Percentiles rank a stretch among this genome's conserved stretches.
Evolutionary conservation across 2,888 invertebrate genomes (phyloP).

Genomic region (Drosophila borborema): DNA sequence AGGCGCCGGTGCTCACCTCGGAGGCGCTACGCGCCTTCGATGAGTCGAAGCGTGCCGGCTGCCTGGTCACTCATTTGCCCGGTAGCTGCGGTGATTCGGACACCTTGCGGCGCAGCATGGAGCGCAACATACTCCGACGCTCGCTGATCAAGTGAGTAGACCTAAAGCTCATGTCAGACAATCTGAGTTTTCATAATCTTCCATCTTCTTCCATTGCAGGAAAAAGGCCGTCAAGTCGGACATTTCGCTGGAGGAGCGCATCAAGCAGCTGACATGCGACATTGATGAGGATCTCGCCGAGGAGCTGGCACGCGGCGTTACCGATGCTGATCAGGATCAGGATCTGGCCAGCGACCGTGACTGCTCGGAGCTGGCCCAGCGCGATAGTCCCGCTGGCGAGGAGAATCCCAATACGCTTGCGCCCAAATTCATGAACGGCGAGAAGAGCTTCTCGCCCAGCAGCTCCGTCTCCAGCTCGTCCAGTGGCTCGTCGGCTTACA

Average conservation of each 20-base stretch:
- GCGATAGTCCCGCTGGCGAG: constrained; percentile 89
- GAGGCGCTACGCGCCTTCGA: constrained; percentile 91
- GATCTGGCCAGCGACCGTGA: constrained; percentile 58
- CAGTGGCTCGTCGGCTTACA: constrained; percentile 88
- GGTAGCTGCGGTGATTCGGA: constrained; percentile 86
- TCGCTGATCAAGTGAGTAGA: constrained; percentile 90
- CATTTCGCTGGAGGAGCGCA: constrained; percentile 93
- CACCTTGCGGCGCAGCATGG: constrained; percentile 91
- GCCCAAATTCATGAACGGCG: constrained; percentile 84
- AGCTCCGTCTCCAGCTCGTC: constrained; percentile 87
- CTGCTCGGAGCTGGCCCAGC: constrained; percentile 85
- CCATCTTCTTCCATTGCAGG: constrained; percentile 48
- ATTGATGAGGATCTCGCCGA: constrained; percentile 88
- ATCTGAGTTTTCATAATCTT: background rate
- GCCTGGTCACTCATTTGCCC: constrained; percentile 83
- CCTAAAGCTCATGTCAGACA: accelerated
- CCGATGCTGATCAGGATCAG: constrained; percentile 56
- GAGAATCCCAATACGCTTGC: constrained; percentile 84
- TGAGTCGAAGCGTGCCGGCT: constrained; percentile 87
- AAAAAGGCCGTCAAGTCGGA: constrained; percentile 86
- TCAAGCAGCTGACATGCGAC: constrained; percentile 93
- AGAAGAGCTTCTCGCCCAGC: constrained; percentile 88
- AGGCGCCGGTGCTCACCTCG: constrained; percentile 88
- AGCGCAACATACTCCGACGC: constrained; percentile 92
- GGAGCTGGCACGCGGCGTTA: constrained; percentile 61